Percentiles rank a stretch among this genome's conserved stretches.
Conservation (phyloP, 2,113 vertebrate genomes). For the Eonycteris spelaea region DNA sequence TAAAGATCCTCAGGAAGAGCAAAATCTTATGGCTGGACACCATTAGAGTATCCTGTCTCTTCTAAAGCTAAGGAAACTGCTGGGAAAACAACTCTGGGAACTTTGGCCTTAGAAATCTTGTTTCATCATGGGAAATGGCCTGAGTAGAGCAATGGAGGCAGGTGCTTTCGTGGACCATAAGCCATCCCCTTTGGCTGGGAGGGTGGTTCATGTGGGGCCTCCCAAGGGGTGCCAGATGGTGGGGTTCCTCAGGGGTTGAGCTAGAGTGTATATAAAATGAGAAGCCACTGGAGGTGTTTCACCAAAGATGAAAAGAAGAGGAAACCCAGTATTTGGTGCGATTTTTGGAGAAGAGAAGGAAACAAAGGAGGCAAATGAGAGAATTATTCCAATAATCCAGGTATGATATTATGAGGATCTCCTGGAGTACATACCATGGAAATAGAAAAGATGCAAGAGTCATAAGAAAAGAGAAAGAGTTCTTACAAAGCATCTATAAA, state of each 20-base stretch:
- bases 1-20: background rate
- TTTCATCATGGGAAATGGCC: background rate
- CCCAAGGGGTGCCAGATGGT: no score
- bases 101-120: background rate
- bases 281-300: background rate
- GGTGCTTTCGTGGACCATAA: background rate
- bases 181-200: background rate
- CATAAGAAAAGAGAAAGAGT: background rate
- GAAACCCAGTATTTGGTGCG: accelerated
- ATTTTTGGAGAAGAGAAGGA: background rate
- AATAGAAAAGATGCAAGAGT: background rate
- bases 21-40: background rate
- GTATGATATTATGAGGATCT: no score
- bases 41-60: background rate
- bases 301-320: background rate
- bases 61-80: background rate
- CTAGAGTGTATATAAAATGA: background rate
- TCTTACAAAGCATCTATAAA: background rate
- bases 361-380: background rate
- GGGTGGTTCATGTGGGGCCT: background rate
- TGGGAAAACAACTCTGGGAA: background rate
- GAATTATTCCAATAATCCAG: background rate
- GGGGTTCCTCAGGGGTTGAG: background rate
- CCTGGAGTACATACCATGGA: background rate
- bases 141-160: background rate